Conservation (phyloP, 2,113 vertebrate species). For the Cyanoderma ruficeps region DNA sequence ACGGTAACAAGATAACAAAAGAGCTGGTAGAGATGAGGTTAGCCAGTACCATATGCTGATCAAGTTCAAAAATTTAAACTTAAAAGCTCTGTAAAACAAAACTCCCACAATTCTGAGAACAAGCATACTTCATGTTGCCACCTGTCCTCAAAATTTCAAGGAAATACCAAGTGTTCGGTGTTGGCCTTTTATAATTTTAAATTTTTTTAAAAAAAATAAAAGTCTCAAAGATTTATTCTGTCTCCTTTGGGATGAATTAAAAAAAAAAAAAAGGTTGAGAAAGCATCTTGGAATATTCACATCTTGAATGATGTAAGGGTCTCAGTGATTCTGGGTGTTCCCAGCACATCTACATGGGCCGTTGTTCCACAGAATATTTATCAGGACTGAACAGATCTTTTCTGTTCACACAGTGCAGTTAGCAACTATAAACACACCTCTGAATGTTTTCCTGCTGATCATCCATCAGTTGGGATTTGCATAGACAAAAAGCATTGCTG, state of each 20-base stretch:
- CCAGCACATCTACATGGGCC: neutral
- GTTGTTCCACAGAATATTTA: neutral
- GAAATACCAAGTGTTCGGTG: neutral
- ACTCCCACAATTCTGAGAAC: conserved; percentile 76
- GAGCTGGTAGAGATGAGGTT: conserved; percentile 84
- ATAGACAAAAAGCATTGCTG: neutral
- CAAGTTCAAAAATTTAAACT: conserved; percentile 64
- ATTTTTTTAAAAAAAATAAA: neutral
- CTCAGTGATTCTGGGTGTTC: neutral
- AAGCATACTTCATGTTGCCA: conserved; percentile 34
- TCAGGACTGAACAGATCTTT: neutral
- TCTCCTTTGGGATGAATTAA: neutral
- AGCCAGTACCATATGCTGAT: conserved; percentile 94
- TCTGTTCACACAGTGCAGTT: neutral
- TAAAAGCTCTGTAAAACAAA: conserved; percentile 78
- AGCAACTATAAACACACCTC: neutral
- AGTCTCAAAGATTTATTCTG: neutral
- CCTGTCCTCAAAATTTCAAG: neutral
- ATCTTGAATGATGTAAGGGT: neutral
- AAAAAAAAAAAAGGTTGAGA: neutral
- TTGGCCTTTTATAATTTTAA: neutral
- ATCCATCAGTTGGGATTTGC: neutral
- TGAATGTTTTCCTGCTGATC: neutral
- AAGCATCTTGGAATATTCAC: neutral
- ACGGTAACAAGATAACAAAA: conserved; percentile 98